Conservation (phyloP, 2,888 invertebrate genomes). For the Chloroclysta siterata region DNA sequence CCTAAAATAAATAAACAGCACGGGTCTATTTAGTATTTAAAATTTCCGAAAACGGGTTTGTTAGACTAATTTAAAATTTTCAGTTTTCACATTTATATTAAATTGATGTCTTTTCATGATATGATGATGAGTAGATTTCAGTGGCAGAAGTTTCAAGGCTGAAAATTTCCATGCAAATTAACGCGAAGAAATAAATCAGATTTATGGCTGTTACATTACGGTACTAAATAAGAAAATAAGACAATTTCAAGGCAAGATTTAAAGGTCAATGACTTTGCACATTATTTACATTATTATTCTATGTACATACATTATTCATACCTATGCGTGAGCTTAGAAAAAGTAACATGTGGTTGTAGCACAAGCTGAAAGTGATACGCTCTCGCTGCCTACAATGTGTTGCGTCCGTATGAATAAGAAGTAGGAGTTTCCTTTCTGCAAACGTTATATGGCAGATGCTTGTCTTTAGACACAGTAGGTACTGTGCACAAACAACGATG, state of each 20-base stretch:
- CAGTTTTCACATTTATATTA: too few relatives aligned
- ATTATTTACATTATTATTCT: too few relatives aligned
- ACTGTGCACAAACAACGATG: constrained; percentile 53
- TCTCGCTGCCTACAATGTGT: constrained; percentile 58
- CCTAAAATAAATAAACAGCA: too few relatives aligned
- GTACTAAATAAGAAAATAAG: background rate
- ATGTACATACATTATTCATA: background rate
- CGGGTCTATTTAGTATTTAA: too few relatives aligned
- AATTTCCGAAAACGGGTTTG: too few relatives aligned
- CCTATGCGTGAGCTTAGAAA: constrained; percentile 22
- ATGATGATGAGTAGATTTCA: background rate
- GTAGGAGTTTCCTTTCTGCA: constrained; percentile 66
- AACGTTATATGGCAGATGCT: constrained; percentile 60
- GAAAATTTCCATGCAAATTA: constrained; percentile 4
- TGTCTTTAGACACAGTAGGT: constrained; percentile 21
- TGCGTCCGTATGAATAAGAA: constrained; percentile 64
- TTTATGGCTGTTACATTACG: constrained; percentile 13
- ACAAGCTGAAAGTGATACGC: constrained; percentile 35
- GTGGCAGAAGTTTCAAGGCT: constrained; percentile 1
- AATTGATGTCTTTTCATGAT: background rate
- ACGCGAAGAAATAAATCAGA: constrained; percentile 26
- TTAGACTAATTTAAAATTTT: too few relatives aligned
- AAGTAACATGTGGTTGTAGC: constrained; percentile 28
- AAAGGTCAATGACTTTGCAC: too few relatives aligned
- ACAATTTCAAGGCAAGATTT: background rate